Evolutionary conservation across 2,888 invertebrate genomes (phyloP), one percentile per base, ranked within the genome.

Genomic region (Ichneumoninae sp.): DNA sequence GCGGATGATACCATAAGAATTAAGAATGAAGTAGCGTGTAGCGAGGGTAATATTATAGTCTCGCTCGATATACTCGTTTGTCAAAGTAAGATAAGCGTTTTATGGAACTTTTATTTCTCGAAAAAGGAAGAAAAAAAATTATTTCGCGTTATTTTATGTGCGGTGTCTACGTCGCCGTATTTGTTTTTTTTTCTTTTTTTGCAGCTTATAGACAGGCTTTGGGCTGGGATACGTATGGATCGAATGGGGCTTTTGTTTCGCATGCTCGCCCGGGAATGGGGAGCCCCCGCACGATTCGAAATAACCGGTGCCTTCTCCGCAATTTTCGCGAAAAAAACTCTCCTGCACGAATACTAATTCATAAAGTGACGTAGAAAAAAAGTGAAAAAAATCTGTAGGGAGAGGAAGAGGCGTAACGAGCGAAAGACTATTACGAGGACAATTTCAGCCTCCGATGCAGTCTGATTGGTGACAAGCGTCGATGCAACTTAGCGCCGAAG

Each of bases 391-490:
- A 40, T 19, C 13, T 16, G 3, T 47, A 16, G 62, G 1, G 5
- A 10, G 6, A 33, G 47, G 30, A 22, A 60, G 68, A 60, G 10
- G 60, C 16, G 62, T 54, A 62, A 75, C 65, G n/a, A 75, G 44
- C 16, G 13, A 68, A 16, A n/a, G 40, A 26, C 22, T 22, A 50
- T 36, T 5, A 6, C 13, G 72, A 22, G 10, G 71, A 52, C 47
- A 50, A 36, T 19, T 79, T 70, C 70, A 65, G 40, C 33, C 44
- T 71, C 47, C 33, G 44, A n/a, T 44, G 10, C 19, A 26, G 4
- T 19, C 70, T 76, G 76, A 76, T 76, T 76, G 76, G 68, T 60
- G 65, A 75, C 68, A 22, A 71, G 76, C 30, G 77, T 26, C 66
- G 77, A 47, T 54, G 69, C 78, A 65, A 74, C 74, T 68, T 36